phyloP scores from a whole-genome alignment of 2,888 invertebrate genomes.

The Hololepta plana region DNA sequence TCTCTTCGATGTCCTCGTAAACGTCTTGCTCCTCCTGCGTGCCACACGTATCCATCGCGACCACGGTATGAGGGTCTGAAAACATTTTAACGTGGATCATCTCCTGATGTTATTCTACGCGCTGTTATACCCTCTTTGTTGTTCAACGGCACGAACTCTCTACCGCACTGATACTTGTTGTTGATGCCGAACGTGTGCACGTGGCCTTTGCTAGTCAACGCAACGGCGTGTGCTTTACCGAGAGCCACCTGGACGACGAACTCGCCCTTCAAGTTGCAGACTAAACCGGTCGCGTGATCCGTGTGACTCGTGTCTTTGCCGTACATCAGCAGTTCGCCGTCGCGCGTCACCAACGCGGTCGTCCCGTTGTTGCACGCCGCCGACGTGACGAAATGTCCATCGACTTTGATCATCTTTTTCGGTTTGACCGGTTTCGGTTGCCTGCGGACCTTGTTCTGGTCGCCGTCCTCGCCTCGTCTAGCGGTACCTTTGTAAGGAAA shows the following conservation, averaged over 20 bases:
- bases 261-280: conserved; percentile 24
- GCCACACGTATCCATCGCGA: conserved; percentile 39
- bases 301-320: conserved; percentile 85
- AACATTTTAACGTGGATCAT: neutral
- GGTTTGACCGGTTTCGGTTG: conserved; percentile 84
- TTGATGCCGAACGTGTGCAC: conserved; percentile 94
- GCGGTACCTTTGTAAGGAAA: conserved; percentile 46
- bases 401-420: conserved; percentile 80
- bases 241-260: conserved; percentile 49
- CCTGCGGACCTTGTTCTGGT: conserved; percentile 57
- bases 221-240: conserved; percentile 93
- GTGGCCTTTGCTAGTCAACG: conserved; percentile 70
- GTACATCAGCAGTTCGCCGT: conserved; percentile 82
- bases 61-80: conserved; percentile 15
- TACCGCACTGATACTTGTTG: conserved; percentile 94
- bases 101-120: too few relatives aligned
- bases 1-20: conserved; percentile 35
- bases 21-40: conserved; percentile 29
- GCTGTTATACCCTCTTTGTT: neutral
- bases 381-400: conserved; percentile 62
- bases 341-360: conserved; percentile 78
- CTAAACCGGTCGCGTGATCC: conserved; percentile 41
- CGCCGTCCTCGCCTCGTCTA: conserved; percentile 85
- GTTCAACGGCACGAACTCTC: conserved; percentile 49
- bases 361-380: conserved; percentile 92